These are phyloP conservation scores for Lamprologus ornatipinnis DNA, from an alignment of 2,113 vertebrate species.

Conservation along the genomic window DNA sequence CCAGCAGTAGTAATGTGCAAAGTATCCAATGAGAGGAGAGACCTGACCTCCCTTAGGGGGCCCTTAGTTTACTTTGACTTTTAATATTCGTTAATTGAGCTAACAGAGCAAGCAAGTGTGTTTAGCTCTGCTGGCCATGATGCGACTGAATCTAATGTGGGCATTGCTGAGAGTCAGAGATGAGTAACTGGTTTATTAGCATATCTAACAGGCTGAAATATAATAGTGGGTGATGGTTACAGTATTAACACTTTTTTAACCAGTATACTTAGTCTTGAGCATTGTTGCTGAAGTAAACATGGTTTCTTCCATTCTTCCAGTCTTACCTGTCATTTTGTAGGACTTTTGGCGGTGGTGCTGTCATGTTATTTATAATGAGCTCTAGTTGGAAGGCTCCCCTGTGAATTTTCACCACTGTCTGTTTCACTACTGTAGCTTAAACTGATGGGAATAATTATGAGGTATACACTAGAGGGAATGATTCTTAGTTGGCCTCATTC, in stretches of 20 bases:
- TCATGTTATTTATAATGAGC: not conserved
- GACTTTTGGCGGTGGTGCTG: fast-evolving
- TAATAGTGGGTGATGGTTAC: not conserved
- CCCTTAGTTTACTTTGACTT: not conserved
- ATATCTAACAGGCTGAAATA: not conserved
- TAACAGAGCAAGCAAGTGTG: not conserved
- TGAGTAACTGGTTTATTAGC: not conserved
- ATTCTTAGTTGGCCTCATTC: not conserved
- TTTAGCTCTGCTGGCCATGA: not conserved
- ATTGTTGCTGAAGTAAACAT: not conserved
- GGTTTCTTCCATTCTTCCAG: not conserved
- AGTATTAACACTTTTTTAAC: not conserved
- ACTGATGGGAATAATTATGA: not conserved
- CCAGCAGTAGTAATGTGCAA: not conserved
- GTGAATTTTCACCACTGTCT: not conserved
- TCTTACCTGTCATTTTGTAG: not conserved
- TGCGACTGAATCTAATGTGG: not conserved
- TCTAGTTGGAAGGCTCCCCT: not conserved
- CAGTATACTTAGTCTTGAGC: not conserved
- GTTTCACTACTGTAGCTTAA: not conserved
- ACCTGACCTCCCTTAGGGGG: not conserved
- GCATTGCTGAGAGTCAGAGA: not conserved
- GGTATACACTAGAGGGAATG: not conserved
- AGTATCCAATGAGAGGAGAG: not conserved
- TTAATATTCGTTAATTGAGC: not conserved